Percentiles rank a stretch among this genome's conserved stretches.
Conservation (phyloP, 2,113 vertebrate species). For the Embiotoca jacksoni region DNA sequence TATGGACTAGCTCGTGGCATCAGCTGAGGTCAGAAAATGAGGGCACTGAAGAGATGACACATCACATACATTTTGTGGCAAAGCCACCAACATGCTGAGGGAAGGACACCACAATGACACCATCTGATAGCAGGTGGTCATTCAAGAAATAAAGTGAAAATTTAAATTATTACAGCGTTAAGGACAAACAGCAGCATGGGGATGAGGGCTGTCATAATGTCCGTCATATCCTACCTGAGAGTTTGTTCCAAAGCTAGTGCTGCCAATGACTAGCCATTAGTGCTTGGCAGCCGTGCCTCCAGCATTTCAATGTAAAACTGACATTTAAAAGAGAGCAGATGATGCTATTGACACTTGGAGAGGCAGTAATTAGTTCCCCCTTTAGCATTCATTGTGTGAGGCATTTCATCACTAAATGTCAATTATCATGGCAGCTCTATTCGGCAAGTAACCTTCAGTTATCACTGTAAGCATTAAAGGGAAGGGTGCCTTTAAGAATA, state of each 20-base stretch:
- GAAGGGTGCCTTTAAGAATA: constrained; percentile 76
- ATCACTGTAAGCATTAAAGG: constrained; percentile 74
- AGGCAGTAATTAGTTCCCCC: constrained; percentile 81
- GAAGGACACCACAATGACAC: not conserved
- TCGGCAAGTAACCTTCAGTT: constrained; percentile 79
- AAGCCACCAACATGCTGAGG: not conserved
- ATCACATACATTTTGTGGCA: not conserved
- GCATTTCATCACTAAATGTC: constrained; percentile 85
- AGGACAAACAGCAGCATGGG: constrained; percentile 2
- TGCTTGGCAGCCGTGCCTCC: constrained; percentile 51
- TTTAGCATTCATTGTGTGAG: constrained; percentile 79
- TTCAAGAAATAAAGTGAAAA: not conserved
- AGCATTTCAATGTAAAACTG: constrained; percentile 81
- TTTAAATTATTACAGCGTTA: constrained; percentile 3
- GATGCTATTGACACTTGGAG: constrained; percentile 79
- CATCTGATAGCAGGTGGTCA: not conserved
- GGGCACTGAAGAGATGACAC: not conserved
- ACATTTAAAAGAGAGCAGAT: constrained; percentile 82
- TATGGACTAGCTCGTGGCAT: no score
- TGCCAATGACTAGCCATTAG: constrained; percentile 62
- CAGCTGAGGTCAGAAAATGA: not conserved
- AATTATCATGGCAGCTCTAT: constrained; percentile 81
- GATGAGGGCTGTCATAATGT: constrained; percentile 30
- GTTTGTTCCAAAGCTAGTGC: constrained; percentile 40
- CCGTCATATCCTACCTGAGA: constrained; percentile 52